A percentile compares a stretch with the other conserved stretches of the same genome.
phyloP scores from a whole-genome alignment of 2,888 invertebrate genomes.

The Zootermopsis nevadensis region DNA sequence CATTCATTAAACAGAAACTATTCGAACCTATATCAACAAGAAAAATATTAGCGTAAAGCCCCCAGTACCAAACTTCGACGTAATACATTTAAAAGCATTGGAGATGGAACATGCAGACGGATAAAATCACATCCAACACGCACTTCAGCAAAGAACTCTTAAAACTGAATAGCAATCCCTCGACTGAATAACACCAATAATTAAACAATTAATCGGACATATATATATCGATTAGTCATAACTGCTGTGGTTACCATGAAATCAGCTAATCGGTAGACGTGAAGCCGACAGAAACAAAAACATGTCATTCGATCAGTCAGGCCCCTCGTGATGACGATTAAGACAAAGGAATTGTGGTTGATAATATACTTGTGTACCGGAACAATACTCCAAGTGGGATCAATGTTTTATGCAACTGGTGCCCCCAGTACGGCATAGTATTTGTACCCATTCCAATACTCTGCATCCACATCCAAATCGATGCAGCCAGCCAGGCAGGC shows the following conservation, averaged over 20 bases:
- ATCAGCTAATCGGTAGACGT: background rate
- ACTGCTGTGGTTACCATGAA: background rate
- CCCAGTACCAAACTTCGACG: no score
- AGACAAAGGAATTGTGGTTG: background rate
- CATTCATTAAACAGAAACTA: no score
- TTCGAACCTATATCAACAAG: no score
- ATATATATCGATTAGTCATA: no score
- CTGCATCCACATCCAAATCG: constrained; percentile 27
- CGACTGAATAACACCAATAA: no score
- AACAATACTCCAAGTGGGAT: constrained; percentile 8
- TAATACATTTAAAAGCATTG: no score
- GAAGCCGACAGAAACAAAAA: background rate
- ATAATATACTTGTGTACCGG: constrained; percentile 3
- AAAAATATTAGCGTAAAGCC: no score
- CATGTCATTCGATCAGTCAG: background rate
- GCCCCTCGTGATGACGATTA: background rate
- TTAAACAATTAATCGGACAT: no score
- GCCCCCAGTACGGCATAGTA: background rate
- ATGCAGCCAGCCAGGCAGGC: constrained; percentile 22
- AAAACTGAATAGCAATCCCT: no score
- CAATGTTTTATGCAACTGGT: constrained; percentile 23
- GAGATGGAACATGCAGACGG: no score
- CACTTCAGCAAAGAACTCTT: no score
- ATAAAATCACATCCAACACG: no score
- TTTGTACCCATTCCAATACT: constrained; percentile 29